Base-by-base conservation (phyloP, 2,113 vertebrate genomes). In the Oplegnathus fasciatus region DNA sequence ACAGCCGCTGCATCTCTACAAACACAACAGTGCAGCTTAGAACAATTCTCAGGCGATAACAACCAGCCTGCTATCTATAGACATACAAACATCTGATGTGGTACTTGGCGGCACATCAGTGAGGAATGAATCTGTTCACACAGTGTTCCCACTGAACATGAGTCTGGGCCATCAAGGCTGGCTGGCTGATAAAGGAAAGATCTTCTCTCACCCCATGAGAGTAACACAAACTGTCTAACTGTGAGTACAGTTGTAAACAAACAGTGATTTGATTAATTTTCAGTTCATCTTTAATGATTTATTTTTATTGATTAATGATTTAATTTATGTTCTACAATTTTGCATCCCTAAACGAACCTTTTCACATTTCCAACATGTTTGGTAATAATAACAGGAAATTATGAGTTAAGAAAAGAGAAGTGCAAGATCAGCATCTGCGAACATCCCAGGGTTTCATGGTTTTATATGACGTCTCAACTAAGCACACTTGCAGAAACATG, bases 101-200 rank as follows among this genome's bases (percentile, higher is more conserved):
- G 76, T 82, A 52, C 50, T 88, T 70, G 61, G 72, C 50, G 24
- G 66, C 37, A 82, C 84, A 86, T 91, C 85, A 88, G 58, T 78
- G 73, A 86, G 55, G 55, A 90, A 80, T 48, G 40, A 86, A 71
- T 64, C 68, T 37, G 80, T 81, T 90, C 72, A 87, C 87, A 90
- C 48, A 0, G 58, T 76, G 89, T 93, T 91, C 91, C 85, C 81
- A 88, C 83, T 73, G 75, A 94, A 88, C 78, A 48, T 30, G 80
- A 90, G 86, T 90, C 86, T 86, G 80, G 72, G 42, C 67, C 84
- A 89, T 89, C 91, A 93, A 94, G 91, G 89, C 83, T 90, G 84
- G 74, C 89, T 91, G 88, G 64, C 80, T 90, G 88, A 94, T 92
- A 93, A 89, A 86, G 72, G 74, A 15, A 86, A 85, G 72, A 79